Conservation (phyloP, 2,113 vertebrate genomes). For the Perccottus glenii region DNA sequence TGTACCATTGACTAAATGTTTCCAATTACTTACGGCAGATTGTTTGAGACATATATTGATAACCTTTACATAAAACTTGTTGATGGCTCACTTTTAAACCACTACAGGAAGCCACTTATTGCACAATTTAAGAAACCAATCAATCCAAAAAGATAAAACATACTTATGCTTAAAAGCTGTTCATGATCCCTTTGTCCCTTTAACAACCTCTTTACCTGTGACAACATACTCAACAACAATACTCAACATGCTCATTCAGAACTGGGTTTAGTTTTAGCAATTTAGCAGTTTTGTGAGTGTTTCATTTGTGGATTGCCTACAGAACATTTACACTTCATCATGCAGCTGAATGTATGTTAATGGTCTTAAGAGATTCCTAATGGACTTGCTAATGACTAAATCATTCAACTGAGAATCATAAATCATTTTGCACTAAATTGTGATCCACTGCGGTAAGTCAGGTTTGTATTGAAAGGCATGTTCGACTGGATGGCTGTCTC, state of each 20-base stretch:
- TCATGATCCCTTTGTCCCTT: background rate
- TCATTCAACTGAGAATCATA: too few species aligned
- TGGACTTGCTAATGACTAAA: too few species aligned
- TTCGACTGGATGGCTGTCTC: background rate
- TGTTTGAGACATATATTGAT: slow-evolving; percentile 2
- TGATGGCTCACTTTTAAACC: slow-evolving; percentile 8
- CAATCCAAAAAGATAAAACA: background rate
- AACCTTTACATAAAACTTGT: slow-evolving; percentile 7
- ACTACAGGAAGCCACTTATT: slow-evolving; percentile 1
- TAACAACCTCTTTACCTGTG: too few species aligned
- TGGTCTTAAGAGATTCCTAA: too few species aligned
- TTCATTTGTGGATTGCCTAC: background rate
- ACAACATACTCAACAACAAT: too few species aligned
- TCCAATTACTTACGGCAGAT: background rate
- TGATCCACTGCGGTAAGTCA: background rate
- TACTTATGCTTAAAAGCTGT: background rate
- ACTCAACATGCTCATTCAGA: background rate
- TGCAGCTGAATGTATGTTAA: background rate
- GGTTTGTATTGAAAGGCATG: too few species aligned
- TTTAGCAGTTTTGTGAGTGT: background rate
- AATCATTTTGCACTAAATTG: background rate
- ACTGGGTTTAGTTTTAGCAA: background rate
- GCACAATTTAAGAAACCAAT: background rate
- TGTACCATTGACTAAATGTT: background rate
- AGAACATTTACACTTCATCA: background rate